Conservation (phyloP, 1,140 invertebrate genomes). For the Maniola jurtina region DNA sequence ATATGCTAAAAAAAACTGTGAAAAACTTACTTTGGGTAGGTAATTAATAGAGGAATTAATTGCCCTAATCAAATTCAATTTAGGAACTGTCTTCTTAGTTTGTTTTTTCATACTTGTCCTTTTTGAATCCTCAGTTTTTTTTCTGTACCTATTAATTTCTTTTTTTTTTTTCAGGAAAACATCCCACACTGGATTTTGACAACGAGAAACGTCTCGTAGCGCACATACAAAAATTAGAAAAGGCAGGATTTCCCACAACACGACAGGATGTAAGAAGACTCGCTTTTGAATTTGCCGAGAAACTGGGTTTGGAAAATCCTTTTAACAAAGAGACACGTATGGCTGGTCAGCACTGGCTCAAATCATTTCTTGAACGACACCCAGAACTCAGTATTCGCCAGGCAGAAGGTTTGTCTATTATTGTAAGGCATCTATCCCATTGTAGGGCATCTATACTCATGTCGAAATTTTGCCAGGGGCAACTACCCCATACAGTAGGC, state of each 20-base stretch:
- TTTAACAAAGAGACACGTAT: slow-evolving; percentile 31
- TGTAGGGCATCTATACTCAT: no score
- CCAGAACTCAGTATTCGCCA: slow-evolving; percentile 30
- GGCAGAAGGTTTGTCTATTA: slow-evolving; percentile 34
- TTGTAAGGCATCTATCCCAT: no score
- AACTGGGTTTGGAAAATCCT: slow-evolving; percentile 35
- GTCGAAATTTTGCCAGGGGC: no score
- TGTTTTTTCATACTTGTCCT: no score
- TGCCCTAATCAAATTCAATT: neutral
- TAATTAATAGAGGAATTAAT: neutral
- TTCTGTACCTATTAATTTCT: no score
- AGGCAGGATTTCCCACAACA: slow-evolving; percentile 34
- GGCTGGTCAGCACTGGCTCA: slow-evolving; percentile 34
- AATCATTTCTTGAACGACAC: slow-evolving; percentile 40
- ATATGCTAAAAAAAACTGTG: slow-evolving; percentile 33
- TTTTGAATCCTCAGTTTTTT: no score
- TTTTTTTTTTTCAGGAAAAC: slow-evolving; percentile 40
- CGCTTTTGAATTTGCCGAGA: slow-evolving; percentile 40
- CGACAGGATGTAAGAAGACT: slow-evolving; percentile 26
- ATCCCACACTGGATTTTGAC: slow-evolving; percentile 25
- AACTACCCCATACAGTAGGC: no score
- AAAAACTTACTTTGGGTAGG: slow-evolving; percentile 19
- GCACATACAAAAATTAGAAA: slow-evolving; percentile 48
- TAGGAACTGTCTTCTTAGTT: neutral
- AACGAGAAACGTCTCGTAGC: slow-evolving; percentile 46